phyloP scores from a whole-genome alignment of 2,888 invertebrate genomes.

The Yponomeuta cagnagella region DNA sequence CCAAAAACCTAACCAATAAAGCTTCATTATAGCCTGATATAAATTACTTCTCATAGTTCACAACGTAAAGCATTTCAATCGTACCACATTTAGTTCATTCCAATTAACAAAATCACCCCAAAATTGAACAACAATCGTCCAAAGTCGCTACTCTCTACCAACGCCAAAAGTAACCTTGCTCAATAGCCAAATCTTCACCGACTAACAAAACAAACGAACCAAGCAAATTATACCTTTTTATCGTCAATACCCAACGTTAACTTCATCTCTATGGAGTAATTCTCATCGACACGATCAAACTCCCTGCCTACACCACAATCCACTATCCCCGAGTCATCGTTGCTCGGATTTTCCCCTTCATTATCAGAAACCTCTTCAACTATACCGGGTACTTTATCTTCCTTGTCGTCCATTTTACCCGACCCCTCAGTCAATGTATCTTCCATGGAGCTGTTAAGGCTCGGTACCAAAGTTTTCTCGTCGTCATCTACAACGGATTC shows the following conservation, averaged over 20 bases:
- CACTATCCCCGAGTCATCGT: constrained; percentile 22
- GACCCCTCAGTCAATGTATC: constrained; percentile 53
- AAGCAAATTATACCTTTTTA: constrained; percentile 17
- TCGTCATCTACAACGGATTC: constrained; percentile 37
- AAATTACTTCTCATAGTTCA: neutral
- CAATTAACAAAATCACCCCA: too few species aligned
- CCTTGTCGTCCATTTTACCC: constrained; percentile 17
- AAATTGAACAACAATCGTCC: too few species aligned
- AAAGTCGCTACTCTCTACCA: too few species aligned
- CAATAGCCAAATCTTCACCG: neutral
- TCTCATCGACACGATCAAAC: constrained; percentile 43
- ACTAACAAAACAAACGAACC: neutral
- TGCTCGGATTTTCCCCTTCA: constrained; percentile 16
- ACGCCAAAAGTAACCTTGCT: too few species aligned
- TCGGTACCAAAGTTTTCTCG: constrained; percentile 49
- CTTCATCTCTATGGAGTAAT: constrained; percentile 64
- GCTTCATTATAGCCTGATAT: neutral
- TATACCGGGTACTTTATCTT: constrained; percentile 22
- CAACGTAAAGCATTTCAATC: too few species aligned
- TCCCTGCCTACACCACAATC: constrained; percentile 31
- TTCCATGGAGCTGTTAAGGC: constrained; percentile 44
- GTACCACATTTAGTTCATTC: too few species aligned
- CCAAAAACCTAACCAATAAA: neutral
- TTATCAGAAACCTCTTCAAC: constrained; percentile 16
- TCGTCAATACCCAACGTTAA: constrained; percentile 46